These are phyloP conservation scores for Cyaniris semiargus DNA, from an alignment of 2,888 invertebrate genomes.

Conservation along the genomic window DNA sequence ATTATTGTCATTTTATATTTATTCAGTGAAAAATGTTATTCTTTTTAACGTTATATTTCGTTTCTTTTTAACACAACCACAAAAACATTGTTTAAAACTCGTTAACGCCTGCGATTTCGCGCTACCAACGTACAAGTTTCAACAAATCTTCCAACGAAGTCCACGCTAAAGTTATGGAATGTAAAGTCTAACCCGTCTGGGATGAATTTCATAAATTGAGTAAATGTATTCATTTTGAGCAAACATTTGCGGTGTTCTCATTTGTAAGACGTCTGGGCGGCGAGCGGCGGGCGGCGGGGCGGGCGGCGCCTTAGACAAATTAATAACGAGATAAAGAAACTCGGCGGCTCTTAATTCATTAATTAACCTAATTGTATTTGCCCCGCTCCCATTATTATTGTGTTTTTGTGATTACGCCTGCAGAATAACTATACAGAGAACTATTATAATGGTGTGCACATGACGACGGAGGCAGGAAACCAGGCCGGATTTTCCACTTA, in stretches of 20 bases:
- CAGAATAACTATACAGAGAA: slow-evolving; percentile 45
- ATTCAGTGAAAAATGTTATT: no score
- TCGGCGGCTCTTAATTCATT: slow-evolving; percentile 78
- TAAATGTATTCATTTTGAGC: slow-evolving; percentile 46
- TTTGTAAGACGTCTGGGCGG: slow-evolving; percentile 72
- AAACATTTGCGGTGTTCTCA: slow-evolving; percentile 70
- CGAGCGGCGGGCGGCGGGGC: background rate
- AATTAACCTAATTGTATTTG: slow-evolving; percentile 81
- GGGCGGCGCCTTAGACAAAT: slow-evolving; percentile 71
- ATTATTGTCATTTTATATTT: no score
- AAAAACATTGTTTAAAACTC: background rate
- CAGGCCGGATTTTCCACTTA: background rate
- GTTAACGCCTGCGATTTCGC: background rate
- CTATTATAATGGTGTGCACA: background rate
- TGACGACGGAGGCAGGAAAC: background rate
- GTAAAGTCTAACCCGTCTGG: slow-evolving; percentile 28
- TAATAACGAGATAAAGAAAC: slow-evolving; percentile 81
- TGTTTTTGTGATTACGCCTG: slow-evolving; percentile 56
- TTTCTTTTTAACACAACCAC: background rate
- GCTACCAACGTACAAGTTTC: background rate
- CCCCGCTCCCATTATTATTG: slow-evolving; percentile 69
- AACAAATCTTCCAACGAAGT: background rate
- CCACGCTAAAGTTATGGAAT: slow-evolving; percentile 19
- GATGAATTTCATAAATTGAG: slow-evolving; percentile 35
- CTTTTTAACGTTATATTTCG: no score